phyloP scores from a whole-genome alignment of 2,888 invertebrate species.

The Malthinus flaveolus region DNA sequence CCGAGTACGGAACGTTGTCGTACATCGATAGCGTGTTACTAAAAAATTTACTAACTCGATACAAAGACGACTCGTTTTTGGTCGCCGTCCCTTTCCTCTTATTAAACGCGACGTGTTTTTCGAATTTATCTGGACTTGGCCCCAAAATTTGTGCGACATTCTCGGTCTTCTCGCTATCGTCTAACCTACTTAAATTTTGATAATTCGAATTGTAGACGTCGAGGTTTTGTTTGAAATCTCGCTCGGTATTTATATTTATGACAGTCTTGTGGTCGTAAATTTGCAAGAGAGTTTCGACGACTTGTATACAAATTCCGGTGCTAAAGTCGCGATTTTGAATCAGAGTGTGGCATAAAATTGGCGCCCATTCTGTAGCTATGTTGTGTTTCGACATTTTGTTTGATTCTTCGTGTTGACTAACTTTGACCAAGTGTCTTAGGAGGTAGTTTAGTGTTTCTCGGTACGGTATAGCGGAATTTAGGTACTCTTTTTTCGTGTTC shows the following conservation, averaged over 20 bases:
- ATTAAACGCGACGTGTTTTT: slow-evolving; percentile 4
- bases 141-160: background rate
- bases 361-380: slow-evolving; percentile 42
- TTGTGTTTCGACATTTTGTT: slow-evolving; percentile 40
- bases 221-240: slow-evolving; percentile 6
- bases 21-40: slow-evolving; percentile 18
- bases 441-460: slow-evolving; percentile 43
- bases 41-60: slow-evolving; percentile 15
- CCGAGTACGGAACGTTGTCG: slow-evolving; percentile 14
- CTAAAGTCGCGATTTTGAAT: slow-evolving; percentile 16
- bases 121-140: slow-evolving; percentile 7
- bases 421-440: slow-evolving; percentile 41
- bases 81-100: slow-evolving; percentile 6
- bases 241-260: slow-evolving; percentile 7
- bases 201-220: slow-evolving; percentile 10
- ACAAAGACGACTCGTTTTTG: slow-evolving; percentile 23
- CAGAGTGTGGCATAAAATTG: slow-evolving; percentile 22
- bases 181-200: slow-evolving; percentile 3
- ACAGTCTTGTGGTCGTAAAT: slow-evolving; percentile 20
- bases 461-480: slow-evolving; percentile 31
- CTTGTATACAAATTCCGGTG: slow-evolving; percentile 13
- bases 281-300: slow-evolving; percentile 20
- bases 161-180: background rate
- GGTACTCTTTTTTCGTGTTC: slow-evolving; percentile 34
- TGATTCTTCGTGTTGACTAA: slow-evolving; percentile 37